Evolutionary conservation across 2,113 vertebrate species (phyloP).

Genomic region (Gorilla gorilla): DNA sequence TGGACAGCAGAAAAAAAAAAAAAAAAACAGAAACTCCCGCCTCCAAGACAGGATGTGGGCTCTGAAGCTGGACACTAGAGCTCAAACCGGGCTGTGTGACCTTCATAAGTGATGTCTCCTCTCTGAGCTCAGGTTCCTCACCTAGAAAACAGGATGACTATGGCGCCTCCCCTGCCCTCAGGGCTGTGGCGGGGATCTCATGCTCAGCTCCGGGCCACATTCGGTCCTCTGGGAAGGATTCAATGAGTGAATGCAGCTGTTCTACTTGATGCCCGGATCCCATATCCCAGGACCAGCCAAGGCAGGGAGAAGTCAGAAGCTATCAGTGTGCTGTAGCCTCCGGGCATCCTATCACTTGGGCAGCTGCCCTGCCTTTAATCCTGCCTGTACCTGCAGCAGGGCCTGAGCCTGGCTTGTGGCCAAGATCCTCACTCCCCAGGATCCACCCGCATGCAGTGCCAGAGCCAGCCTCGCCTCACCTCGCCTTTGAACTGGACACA

Average conservation of each 20-base stretch:
- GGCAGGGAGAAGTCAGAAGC: not conserved
- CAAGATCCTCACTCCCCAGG: too few relatives aligned
- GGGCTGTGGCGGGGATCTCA: not conserved
- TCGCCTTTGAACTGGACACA: not conserved
- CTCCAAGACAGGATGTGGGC: not conserved
- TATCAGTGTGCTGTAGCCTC: rapidly evolving
- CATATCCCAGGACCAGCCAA: too few relatives aligned
- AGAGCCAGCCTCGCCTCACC: not conserved
- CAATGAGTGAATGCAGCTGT: not conserved
- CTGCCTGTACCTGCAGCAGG: not conserved
- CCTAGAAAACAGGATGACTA: not conserved
- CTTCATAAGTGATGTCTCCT: not conserved
- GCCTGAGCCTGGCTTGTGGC: not conserved
- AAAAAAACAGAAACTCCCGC: not conserved
- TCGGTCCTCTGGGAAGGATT: not conserved
- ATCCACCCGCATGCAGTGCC: rapidly evolving
- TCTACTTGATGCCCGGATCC: rapidly evolving
- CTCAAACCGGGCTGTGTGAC: not conserved
- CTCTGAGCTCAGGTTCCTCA: not conserved
- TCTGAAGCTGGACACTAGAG: not conserved
- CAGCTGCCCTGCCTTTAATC: not conserved
- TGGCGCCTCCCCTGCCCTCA: not conserved
- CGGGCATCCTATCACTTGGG: not conserved
- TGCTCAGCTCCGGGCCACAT: not conserved
- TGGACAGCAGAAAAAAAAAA: too few relatives aligned